phyloP scores from a whole-genome alignment of 2,113 vertebrate species.

The human (Homo sapiens) region GRCh38 chr5:61290501-61291000 shows the following conservation, averaged over 20 bases:
- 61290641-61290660: not conserved
- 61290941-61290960: not conserved
- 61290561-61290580: no score
- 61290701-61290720: not conserved
- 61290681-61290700: not conserved
- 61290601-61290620: no score
- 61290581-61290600: no score
- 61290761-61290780: not conserved
- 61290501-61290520: no score
- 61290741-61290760: not conserved
- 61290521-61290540: no score
- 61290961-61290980: not conserved
- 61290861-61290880: not conserved
- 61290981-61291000: not conserved
- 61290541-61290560: no score
- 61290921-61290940: not conserved
- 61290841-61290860: not conserved
- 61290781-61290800: not conserved
- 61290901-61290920: not conserved
- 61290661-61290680: constrained; percentile 10
- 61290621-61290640: not conserved
- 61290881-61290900: fast-evolving
- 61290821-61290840: not conserved
- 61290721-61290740: not conserved
- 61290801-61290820: not conserved